phyloP scores from a whole-genome alignment of 2,797 vertebrate genomes.

The Tinamus major region DNA sequence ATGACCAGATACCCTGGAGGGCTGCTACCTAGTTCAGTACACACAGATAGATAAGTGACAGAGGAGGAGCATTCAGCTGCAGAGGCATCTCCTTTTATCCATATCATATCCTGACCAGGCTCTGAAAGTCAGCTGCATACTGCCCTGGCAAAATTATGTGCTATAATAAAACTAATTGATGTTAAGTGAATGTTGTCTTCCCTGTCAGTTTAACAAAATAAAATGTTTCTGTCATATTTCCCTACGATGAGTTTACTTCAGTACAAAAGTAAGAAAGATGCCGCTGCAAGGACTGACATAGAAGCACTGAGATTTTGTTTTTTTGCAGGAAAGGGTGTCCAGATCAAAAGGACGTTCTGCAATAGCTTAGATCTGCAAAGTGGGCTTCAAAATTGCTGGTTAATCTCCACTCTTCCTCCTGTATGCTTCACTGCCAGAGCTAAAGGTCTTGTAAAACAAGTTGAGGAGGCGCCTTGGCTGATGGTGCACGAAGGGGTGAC shows the following conservation, averaged over 20 bases:
- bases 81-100: background rate
- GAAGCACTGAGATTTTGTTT: background rate
- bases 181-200: constrained; percentile 42
- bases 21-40: background rate
- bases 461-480: background rate
- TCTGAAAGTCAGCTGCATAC: background rate
- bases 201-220: background rate
- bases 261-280: background rate
- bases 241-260: background rate
- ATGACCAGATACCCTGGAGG: background rate
- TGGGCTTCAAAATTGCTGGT: background rate
- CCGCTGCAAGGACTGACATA: background rate
- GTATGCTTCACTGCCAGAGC: background rate
- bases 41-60: constrained; percentile 3
- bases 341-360: background rate
- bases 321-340: background rate
- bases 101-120: background rate
- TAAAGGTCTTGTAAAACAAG: background rate
- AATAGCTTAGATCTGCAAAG: background rate
- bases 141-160: constrained; percentile 19
- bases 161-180: constrained; percentile 40
- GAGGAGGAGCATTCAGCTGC: background rate
- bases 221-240: background rate
- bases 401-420: background rate
- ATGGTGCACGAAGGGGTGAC: background rate